phyloP scores from a whole-genome alignment of 2,797 vertebrate genomes.

The Hybognathus amarus region DNA sequence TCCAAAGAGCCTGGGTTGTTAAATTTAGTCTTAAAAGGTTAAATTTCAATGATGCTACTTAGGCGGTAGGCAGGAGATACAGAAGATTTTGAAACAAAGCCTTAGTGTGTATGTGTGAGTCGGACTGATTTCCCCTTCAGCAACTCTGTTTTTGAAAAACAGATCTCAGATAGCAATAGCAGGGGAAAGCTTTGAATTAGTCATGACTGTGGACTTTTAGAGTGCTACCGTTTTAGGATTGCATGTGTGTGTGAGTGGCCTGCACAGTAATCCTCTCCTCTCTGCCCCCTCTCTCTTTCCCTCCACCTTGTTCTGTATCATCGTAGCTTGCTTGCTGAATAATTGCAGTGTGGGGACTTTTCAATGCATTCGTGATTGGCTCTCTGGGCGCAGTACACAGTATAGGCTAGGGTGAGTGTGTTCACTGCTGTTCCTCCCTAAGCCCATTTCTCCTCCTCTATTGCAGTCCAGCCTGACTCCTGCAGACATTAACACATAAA shows the following conservation, averaged over 20 bases:
- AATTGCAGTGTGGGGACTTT: slow-evolving; percentile 81
- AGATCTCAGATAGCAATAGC: slow-evolving; percentile 54
- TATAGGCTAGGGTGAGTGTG: slow-evolving; percentile 22
- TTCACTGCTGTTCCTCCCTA: slow-evolving; percentile 1
- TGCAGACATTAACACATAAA: slow-evolving; percentile 23
- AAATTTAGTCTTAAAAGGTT: slow-evolving; percentile 8
- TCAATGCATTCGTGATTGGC: slow-evolving; percentile 83
- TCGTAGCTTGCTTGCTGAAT: slow-evolving; percentile 71
- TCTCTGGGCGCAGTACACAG: slow-evolving; percentile 66
- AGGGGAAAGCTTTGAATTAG: slow-evolving; percentile 62
- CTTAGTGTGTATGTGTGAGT: neutral
- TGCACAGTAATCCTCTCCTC: slow-evolving; percentile 53
- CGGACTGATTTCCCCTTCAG: slow-evolving; percentile 46
- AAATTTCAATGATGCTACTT: neutral
- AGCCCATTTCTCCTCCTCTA: slow-evolving; percentile 6
- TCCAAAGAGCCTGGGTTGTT: neutral
- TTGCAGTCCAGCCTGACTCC: neutral
- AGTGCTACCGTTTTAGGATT: slow-evolving; percentile 56
- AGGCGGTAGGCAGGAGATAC: neutral
- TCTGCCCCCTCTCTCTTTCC: slow-evolving; percentile 41
- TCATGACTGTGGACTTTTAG: slow-evolving; percentile 65
- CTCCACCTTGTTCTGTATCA: slow-evolving; percentile 55
- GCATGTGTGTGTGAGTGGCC: slow-evolving; percentile 34
- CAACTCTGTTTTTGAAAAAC: slow-evolving; percentile 56
- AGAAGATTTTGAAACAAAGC: slow-evolving; percentile 20